Evolutionary conservation across 2,113 vertebrate species (phyloP).

Genomic region (Panurus biarmicus): DNA sequence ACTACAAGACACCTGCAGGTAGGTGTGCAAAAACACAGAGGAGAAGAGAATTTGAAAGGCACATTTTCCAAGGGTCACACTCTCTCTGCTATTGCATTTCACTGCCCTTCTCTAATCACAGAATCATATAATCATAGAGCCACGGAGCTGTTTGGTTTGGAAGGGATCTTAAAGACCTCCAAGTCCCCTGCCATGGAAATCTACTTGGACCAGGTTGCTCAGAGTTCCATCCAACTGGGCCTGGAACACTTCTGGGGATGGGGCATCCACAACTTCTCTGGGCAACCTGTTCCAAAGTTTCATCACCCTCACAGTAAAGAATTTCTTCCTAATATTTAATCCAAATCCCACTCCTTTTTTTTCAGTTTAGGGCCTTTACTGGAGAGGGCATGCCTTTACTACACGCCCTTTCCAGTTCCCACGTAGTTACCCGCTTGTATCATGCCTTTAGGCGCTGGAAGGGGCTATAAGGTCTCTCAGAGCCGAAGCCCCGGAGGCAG

Average conservation of each 20-base stretch:
- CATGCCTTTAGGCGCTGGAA: not conserved
- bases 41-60: not conserved
- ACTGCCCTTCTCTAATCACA: not conserved
- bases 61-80: not conserved
- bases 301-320: not conserved
- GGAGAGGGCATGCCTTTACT: too few relatives aligned
- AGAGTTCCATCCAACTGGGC: not conserved
- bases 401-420: not conserved
- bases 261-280: too few relatives aligned
- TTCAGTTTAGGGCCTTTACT: not conserved
- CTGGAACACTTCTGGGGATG: not conserved
- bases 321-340: too few relatives aligned
- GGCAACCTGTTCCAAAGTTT: not conserved
- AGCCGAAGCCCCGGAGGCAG: not conserved
- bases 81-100: not conserved
- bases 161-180: not conserved
- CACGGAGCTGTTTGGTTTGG: not conserved
- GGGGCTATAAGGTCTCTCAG: not conserved
- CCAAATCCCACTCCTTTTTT: not conserved
- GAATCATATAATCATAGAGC: not conserved
- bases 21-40: not conserved
- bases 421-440: not conserved
- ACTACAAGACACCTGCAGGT: fast-evolving
- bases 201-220: not conserved
- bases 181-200: not conserved